Evolutionary conservation across 2,888 invertebrate genomes (phyloP), one percentile per base, ranked within the genome.

Genomic region (Branchellion lobata): DNA sequence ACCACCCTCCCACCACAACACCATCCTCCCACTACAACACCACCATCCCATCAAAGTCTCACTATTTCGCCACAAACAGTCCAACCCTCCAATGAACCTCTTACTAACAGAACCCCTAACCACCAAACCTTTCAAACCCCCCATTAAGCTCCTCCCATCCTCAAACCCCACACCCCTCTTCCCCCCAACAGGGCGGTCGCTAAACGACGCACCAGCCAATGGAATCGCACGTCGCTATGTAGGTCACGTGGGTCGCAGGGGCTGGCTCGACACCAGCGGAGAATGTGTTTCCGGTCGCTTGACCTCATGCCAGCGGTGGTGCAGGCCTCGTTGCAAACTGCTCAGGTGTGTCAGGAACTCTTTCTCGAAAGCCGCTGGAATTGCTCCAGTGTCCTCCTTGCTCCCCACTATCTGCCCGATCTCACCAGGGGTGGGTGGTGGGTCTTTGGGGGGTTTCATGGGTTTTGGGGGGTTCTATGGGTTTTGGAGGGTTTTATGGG

Each of bases 321-420:
- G n/a, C 90, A 90, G 76, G 93, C 94, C 0, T 92, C 93, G 2
- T 89, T 91, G 80, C 83, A 86, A 36, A 91, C 93, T 3, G 90
- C 91, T 76, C 88, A 90, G 81, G 85, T 85, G 5, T 94, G 94
- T 87, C 91, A 92, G 86, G 88, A 90, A 82, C 90, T 92, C 33
- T 93, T 93, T 87, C 89, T 90, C 34, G 91, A 92, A 84, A 90
- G 92, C 82, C 89, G 93, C 80, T 94, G 94, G 94, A 94, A 94
- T 88, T 94, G 94, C 88, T 92, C 93, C 81, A 92, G 92, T 69
- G 90, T 93, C 78, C 90, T 90, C 65, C 89, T 89, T 31, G 92
- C 93, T 0, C 94, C 94, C 0, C 90, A 90, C 84, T 91, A 91
- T 83, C 90, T 92, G n/a, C 91, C 92, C 8, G 94, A 94, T 87